phyloP scores from a whole-genome alignment of 2,888 invertebrate genomes.

The Tetanocera ferruginea region DNA sequence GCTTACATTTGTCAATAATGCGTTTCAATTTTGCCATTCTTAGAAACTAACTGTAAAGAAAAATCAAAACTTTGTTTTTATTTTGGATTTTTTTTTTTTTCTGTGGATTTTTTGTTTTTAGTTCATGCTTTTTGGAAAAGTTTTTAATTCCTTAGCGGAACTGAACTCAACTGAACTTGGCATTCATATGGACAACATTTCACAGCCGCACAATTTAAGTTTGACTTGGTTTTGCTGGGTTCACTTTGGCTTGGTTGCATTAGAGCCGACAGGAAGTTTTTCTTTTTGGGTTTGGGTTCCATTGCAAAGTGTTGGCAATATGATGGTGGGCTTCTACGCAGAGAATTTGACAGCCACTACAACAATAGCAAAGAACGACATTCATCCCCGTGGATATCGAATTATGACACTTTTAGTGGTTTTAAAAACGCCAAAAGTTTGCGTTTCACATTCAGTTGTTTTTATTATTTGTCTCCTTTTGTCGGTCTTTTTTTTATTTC shows the following conservation, averaged over 20 bases:
- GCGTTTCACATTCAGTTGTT: background rate
- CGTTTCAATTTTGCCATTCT: slow-evolving; percentile 18
- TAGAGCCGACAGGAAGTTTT: background rate
- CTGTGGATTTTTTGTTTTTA: background rate
- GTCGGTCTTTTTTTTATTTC: background rate
- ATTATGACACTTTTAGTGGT: slow-evolving; percentile 64
- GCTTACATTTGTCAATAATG: slow-evolving; percentile 24
- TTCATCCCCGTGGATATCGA: slow-evolving; percentile 66
- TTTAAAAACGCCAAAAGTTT: slow-evolving; percentile 23
- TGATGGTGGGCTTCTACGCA: background rate
- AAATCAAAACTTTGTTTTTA: slow-evolving; percentile 10
- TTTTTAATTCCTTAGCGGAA: background rate
- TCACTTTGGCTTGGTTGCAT: slow-evolving; percentile 1
- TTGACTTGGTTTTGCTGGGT: background rate
- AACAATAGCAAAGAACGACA: slow-evolving; percentile 48
- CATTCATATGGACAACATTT: slow-evolving; percentile 14
- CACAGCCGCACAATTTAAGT: slow-evolving; percentile 26
- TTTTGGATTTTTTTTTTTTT: background rate
- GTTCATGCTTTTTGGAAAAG: background rate
- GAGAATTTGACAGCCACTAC: background rate
- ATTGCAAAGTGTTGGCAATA: background rate
- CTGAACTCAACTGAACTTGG: slow-evolving; percentile 23
- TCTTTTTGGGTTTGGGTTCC: background rate
- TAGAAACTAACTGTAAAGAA: slow-evolving; percentile 15
- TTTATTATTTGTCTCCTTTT: background rate